Conservation (phyloP, 1,140 invertebrate species). For the Aphelinus atriplicis region DNA sequence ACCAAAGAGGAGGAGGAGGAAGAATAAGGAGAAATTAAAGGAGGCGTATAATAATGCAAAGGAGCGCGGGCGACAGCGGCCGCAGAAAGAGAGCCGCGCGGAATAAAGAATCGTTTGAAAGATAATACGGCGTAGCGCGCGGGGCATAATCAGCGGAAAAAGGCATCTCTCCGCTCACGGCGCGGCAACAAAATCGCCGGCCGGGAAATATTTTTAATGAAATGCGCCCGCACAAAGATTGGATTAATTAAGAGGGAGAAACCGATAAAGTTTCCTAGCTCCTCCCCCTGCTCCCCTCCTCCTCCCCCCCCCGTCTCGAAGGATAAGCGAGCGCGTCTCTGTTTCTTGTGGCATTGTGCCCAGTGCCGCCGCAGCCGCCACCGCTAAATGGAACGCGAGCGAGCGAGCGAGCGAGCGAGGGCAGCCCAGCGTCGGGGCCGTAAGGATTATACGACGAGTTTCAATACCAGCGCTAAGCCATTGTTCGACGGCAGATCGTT, state of each 20-base stretch:
- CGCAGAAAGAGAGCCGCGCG: background rate
- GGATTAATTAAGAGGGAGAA: conserved; percentile 27
- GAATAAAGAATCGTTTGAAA: conserved; percentile 3
- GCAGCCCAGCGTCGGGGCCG: no score
- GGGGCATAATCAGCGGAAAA: background rate
- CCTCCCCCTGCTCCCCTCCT: no score
- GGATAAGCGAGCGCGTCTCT: conserved; percentile 8
- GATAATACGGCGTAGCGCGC: background rate
- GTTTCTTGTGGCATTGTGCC: conserved; percentile 13
- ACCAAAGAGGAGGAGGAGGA: no score
- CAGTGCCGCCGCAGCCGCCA: background rate
- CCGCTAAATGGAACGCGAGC: no score
- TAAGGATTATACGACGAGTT: conserved; percentile 20
- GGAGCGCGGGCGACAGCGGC: background rate
- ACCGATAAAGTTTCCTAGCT: conserved; percentile 7
- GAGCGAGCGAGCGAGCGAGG: no score
- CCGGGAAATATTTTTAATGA: conserved; percentile 16
- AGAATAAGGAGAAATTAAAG: no score
- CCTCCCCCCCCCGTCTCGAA: background rate
- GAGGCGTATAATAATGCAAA: background rate
- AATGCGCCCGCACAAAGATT: conserved; percentile 16
- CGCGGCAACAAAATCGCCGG: background rate
- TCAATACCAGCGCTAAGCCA: conserved; percentile 39
- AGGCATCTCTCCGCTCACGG: background rate
- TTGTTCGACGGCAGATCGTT: conserved; percentile 46